Evolutionary conservation across 2,797 vertebrate genomes (phyloP).

Genomic region (Gastrophryne carolinensis): DNA sequence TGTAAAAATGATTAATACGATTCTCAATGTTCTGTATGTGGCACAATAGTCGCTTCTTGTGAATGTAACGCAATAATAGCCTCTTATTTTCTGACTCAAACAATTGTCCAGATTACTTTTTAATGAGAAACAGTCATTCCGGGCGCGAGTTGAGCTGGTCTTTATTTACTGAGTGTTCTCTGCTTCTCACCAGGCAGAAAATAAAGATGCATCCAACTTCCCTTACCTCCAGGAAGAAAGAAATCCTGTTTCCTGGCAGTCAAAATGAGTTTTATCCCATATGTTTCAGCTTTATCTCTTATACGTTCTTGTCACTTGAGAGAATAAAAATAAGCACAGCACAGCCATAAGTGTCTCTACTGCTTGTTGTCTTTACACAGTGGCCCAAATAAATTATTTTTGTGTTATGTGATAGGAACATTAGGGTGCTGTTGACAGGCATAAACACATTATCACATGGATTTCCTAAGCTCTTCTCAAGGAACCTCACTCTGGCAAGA

Average conservation of each 20-base stretch:
- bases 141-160: slow-evolving; percentile 29
- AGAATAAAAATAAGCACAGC: slow-evolving; percentile 33
- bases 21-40: slow-evolving; percentile 4
- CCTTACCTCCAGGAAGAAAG: slow-evolving; percentile 37
- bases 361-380: slow-evolving; percentile 13
- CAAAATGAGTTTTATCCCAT: slow-evolving; percentile 39
- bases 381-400: slow-evolving; percentile 15
- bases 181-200: slow-evolving; percentile 44
- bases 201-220: slow-evolving; percentile 47
- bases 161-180: slow-evolving; percentile 47
- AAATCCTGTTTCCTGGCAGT: slow-evolving; percentile 49
- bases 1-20: slow-evolving; percentile 21
- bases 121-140: slow-evolving; percentile 43
- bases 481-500: too few relatives aligned
- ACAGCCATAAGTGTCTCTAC: slow-evolving; percentile 22
- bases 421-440: too few relatives aligned
- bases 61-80: slow-evolving; percentile 43
- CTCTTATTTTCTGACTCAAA: slow-evolving; percentile 24
- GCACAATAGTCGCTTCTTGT: not conserved
- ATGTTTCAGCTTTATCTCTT: slow-evolving; percentile 47
- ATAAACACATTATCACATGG: too few relatives aligned
- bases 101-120: slow-evolving; percentile 45
- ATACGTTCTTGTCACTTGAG: slow-evolving; percentile 40
- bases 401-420: too few relatives aligned
- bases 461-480: not conserved